A percentile compares a stretch with the other conserved stretches of the same genome.
phyloP scores from a whole-genome alignment of 2,888 invertebrate species.

The Eupithecia centaureata region DNA sequence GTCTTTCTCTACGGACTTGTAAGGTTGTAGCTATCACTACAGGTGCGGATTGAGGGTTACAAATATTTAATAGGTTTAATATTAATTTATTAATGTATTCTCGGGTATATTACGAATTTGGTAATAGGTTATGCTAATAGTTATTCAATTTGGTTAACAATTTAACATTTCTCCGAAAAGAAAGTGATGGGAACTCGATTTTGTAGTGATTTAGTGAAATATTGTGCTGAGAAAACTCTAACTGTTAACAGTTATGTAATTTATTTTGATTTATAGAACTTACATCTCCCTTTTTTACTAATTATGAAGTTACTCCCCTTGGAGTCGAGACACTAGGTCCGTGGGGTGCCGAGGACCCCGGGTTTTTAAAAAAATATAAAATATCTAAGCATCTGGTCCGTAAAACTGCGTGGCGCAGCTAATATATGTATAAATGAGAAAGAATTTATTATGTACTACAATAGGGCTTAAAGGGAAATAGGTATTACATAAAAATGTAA shows the following conservation, averaged over 20 bases:
- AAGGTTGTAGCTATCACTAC: slow-evolving; percentile 50
- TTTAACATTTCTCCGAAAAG: slow-evolving; percentile 30
- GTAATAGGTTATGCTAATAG: slow-evolving; percentile 30
- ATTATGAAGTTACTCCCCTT: too few relatives aligned
- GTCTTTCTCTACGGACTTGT: slow-evolving; percentile 23
- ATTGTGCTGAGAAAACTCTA: neutral
- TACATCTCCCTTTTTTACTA: neutral
- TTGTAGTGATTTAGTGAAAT: neutral
- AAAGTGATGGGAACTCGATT: slow-evolving; percentile 24
- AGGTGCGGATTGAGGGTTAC: slow-evolving; percentile 47
- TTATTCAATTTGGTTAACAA: slow-evolving; percentile 19
- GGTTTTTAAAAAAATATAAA: too few relatives aligned
- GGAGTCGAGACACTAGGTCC: too few relatives aligned
- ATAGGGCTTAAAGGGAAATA: too few relatives aligned
- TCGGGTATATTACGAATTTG: slow-evolving; percentile 24
- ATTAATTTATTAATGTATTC: slow-evolving; percentile 29
- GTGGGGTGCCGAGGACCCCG: too few relatives aligned
- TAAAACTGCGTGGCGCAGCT: too few relatives aligned
- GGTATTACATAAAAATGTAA: neutral
- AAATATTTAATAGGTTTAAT: slow-evolving; percentile 1
- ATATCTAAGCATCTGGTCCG: too few relatives aligned
- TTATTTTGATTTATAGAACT: neutral
- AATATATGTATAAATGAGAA: too few relatives aligned
- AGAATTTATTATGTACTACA: too few relatives aligned
- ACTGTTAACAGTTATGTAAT: neutral